Base-by-base conservation (phyloP, 2,888 invertebrate genomes). In the Hirtodrosophila confusa region DNA sequence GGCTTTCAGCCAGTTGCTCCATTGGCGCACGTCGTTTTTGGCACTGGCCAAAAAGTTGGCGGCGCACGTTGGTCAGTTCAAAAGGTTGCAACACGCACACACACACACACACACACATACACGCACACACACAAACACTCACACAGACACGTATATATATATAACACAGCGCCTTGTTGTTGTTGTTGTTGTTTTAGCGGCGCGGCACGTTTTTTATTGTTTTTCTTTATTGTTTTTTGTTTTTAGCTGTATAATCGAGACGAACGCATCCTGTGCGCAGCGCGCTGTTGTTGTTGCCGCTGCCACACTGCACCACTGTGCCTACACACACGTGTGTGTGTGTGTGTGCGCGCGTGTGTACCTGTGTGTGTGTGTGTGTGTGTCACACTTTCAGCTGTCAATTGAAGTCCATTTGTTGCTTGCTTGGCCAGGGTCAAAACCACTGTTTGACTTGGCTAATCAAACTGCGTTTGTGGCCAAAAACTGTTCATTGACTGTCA, bases 181-280 rank as follows among this genome's bases (percentile, higher is more conserved):
- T 80, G 68, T 76, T 71, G 53, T 50, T 61, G 70, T 17, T 17
- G 17, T 17, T 17, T 17, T 17, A 27, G 31, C 74, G 66, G 86
- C 56, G 57, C 69, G 66, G 68, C 62, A 76, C 77, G 63, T 66
- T 66, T 50, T 50, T 72, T 64, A 23, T 65, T 55, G 58, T 69
- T 76, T 54, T 60, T 68, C 56, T 80, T 72, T 56, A 27, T 67
- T 74, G 54, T 80, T 80, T 4, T 54, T 75, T 76, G 17, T 70
- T 85, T 51, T 57, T 69, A 69, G 86, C 89, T 90, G 90, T 89
- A 90, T 90, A 86, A 90, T 91, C 90, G 91, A 90, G 90, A 91
- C 90, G 90, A 89, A 91, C 90, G 82, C 75, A 78, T 82, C 74
- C 72, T 63, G 49, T 11, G 55, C 50, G 37, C 43, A 17, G 17